Base-by-base conservation (phyloP, 1,140 invertebrate species). In the Drosophila pectinifera region DNA sequence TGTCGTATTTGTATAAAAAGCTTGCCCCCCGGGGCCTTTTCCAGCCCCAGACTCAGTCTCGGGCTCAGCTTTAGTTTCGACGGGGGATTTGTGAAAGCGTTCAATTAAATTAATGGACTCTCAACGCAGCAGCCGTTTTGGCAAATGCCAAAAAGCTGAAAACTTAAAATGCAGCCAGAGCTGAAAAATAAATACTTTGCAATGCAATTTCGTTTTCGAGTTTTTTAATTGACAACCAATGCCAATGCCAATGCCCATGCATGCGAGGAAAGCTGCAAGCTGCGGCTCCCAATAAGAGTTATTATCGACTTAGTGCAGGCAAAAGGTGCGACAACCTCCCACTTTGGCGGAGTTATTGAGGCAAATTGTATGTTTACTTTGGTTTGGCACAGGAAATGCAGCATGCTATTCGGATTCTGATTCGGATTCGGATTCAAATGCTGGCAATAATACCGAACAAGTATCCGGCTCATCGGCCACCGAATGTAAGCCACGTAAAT, bases 31-130 rank as follows among this genome's bases (percentile, higher is more conserved):
- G 61, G 13, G 13, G 53, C 61, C 53, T 20, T n/a, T 18, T 49
- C 48, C 48, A 34, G 46, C 13, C 26, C 0, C n/a, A 18, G 46
- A 6, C 24, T 48, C 22, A 14, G 28, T 31, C 18, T 34, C n/a
- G 34, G 11, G 56, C 61, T 16, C 20, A 31, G 56, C 46, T 74
- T 69, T 59, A 72, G 61, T 53, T 80, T 74, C 63, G 56, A 58
- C 42, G 73, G 73, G 73, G 78, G 77, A 86, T 80, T 90, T 90
- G 85, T 90, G 85, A 90, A 90, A 90, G 85, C 85, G 85, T 90
- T 90, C 85, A 90, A 90, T 90, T 90, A 85, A 90, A 63, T 90
- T 85, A 90, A 85, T 90, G 75, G 64, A 84, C 75, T 62, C 75
- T 62, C 57, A 55, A 65, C 49, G 13, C 49, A 24, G 64, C 57